Percentiles rank a stretch among this genome's conserved stretches.
These are phyloP conservation scores for Rhinichthys osculus DNA, from an alignment of 2,797 vertebrate genomes.

Conservation along the genomic window DNA sequence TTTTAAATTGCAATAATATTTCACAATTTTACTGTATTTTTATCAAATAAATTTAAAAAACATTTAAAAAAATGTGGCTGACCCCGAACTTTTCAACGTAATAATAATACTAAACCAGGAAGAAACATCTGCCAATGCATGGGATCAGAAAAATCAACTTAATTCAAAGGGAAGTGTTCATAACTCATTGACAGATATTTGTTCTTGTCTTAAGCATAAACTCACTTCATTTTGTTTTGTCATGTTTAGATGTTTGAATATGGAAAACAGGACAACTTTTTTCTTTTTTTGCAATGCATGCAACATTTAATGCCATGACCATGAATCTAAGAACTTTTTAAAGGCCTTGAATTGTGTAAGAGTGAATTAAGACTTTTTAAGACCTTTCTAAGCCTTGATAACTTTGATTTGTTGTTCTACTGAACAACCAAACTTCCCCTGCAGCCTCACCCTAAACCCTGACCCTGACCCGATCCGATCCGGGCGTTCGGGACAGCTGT, in stretches of 20 bases:
- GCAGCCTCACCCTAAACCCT: slow-evolving; percentile 34
- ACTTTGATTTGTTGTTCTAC: not conserved
- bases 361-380: not conserved
- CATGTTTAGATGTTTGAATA: not conserved
- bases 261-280: not conserved
- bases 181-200: no score
- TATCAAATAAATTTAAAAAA: not conserved
- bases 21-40: not conserved
- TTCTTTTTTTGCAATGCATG: no score
- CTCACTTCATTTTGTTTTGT: not conserved
- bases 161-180: no score
- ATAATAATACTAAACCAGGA: not conserved
- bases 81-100: not conserved
- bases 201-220: no score
- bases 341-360: no score
- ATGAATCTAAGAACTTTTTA: no score
- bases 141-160: no score
- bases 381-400: not conserved
- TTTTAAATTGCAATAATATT: not conserved
- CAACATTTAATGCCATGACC: no score
- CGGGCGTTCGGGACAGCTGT: slow-evolving; percentile 62
- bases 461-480: not conserved
- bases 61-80: no score
- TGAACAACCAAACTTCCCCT: not conserved
- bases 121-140: no score